Percentiles rank a stretch among this genome's conserved stretches.
These are phyloP conservation scores for Nasonia vitripennis DNA, from an alignment of 1,140 invertebrate genomes.

Conservation along the genomic window DNA sequence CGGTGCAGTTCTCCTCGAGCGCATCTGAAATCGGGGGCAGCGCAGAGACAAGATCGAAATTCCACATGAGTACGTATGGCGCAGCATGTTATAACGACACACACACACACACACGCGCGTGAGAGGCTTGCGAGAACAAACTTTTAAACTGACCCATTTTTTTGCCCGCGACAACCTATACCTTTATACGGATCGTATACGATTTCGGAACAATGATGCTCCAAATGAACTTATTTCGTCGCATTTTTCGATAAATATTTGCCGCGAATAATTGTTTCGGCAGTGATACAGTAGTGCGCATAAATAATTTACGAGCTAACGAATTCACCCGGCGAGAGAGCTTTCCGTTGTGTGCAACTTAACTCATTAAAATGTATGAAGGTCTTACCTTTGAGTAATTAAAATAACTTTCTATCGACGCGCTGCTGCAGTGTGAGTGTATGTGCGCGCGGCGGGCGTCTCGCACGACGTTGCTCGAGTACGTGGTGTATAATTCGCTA, in stretches of 20 bases:
- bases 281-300: no score
- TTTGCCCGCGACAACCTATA: background rate
- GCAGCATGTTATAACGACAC: background rate
- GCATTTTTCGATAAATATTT: no score
- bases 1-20: slow-evolving; percentile 85
- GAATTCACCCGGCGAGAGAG: background rate
- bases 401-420: background rate
- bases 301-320: no score
- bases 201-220: no score
- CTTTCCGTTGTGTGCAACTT: background rate
- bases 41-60: slow-evolving; percentile 11
- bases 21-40: slow-evolving; percentile 73
- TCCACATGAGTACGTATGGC: slow-evolving; percentile 2
- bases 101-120: background rate
- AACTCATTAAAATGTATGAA: background rate
- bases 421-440: no score
- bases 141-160: slow-evolving; percentile 5
- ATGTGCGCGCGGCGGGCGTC: no score
- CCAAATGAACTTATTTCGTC: no score
- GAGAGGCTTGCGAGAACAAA: background rate
- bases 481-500: no score
- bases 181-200: background rate
- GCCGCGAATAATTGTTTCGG: no score
- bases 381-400: background rate
- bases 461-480: no score